A percentile compares a stretch with the other conserved stretches of the same genome.
These are phyloP conservation scores for Dicyrtoma fusca DNA, from an alignment of 2,888 invertebrate genomes.

Conservation along the genomic window DNA sequence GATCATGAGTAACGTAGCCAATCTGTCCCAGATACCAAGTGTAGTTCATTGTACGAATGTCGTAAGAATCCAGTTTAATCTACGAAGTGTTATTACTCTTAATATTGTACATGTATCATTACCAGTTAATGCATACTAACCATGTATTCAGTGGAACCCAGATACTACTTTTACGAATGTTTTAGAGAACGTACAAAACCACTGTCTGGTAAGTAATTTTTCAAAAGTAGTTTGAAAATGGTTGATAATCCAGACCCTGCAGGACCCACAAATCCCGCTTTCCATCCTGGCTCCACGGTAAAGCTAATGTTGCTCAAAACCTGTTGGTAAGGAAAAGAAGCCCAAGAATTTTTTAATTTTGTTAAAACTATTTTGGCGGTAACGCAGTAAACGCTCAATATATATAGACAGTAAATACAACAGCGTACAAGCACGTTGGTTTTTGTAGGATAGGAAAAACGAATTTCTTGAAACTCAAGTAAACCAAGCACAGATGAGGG, in stretches of 20 bases:
- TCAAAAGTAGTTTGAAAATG: conserved; percentile 3
- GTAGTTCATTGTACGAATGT: neutral
- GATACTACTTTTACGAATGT: neutral
- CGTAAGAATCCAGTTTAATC: conserved; percentile 14
- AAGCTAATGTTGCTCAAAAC: too few species aligned
- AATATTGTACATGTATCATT: too few species aligned
- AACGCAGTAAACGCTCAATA: too few species aligned
- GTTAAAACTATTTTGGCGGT: too few species aligned
- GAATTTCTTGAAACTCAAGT: neutral
- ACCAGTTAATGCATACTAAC: too few species aligned
- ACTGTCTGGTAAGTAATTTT: conserved; percentile 3
- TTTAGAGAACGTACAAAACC: conserved; percentile 5
- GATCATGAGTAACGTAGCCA: conserved; percentile 9
- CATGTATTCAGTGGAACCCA: neutral
- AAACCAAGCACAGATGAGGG: neutral
- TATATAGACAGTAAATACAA: too few species aligned
- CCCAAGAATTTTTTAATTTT: too few species aligned
- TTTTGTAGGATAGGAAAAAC: too few species aligned
- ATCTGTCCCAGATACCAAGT: neutral
- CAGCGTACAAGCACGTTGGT: too few species aligned
- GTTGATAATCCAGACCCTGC: conserved; percentile 7
- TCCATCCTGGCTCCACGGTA: conserved; percentile 9
- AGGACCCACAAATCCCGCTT: conserved; percentile 4
- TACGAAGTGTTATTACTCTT: neutral
- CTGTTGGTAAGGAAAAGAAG: too few species aligned